These are phyloP conservation scores for Ditula angustiorana DNA, from an alignment of 2,888 invertebrate species.

Conservation along the genomic window DNA sequence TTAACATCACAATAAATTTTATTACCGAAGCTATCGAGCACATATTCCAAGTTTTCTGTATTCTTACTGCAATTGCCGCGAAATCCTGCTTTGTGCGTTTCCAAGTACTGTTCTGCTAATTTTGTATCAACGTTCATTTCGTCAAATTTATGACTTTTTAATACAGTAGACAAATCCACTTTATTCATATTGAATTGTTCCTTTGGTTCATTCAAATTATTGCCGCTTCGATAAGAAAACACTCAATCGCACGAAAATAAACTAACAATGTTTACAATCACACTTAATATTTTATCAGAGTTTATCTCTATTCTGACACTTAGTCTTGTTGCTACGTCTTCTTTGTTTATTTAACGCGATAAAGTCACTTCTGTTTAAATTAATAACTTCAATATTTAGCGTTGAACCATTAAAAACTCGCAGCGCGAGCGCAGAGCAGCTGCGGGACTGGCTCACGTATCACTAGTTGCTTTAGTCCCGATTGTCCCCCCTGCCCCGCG, in stretches of 20 bases:
- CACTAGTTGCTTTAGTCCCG: too few relatives aligned
- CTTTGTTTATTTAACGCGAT: neutral
- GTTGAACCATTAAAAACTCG: neutral
- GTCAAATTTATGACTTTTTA: conserved; percentile 12
- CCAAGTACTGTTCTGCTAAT: conserved; percentile 18
- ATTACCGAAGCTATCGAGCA: conserved; percentile 2
- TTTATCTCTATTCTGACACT: neutral
- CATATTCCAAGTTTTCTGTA: neutral
- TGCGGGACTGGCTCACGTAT: neutral
- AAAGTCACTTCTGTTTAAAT: neutral
- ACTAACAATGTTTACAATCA: neutral
- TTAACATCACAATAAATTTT: neutral
- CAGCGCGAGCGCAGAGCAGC: conserved; percentile 13
- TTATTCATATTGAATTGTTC: conserved; percentile 12
- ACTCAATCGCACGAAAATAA: neutral
- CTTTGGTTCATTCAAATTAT: conserved; percentile 7
- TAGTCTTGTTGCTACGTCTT: neutral
- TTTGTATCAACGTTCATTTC: conserved; percentile 6
- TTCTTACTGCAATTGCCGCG: neutral
- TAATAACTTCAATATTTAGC: neutral
- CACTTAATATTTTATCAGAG: neutral
- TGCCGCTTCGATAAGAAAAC: neutral
- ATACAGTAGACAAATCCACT: conserved; percentile 12
- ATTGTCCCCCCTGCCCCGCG: too few relatives aligned
- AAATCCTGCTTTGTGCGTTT: conserved; percentile 8